phyloP scores from a whole-genome alignment of 2,113 vertebrate genomes.

The Toxotes jaculatrix region DNA sequence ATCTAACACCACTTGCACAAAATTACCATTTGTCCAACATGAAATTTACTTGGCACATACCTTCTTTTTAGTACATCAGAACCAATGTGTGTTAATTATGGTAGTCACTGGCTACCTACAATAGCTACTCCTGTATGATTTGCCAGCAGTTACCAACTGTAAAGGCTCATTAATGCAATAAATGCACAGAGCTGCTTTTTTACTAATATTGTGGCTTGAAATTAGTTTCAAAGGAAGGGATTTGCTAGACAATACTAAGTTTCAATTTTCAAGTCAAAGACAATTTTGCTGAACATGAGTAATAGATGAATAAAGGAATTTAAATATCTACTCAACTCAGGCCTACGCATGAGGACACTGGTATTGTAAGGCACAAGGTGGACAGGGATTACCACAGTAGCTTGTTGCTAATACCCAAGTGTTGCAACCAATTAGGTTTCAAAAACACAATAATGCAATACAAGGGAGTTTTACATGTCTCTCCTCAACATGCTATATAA shows the following conservation, averaged over 20 bases:
- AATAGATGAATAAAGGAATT: neutral
- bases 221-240: too few relatives aligned
- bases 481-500: neutral
- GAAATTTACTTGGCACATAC: too few relatives aligned
- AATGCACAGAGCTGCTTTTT: conserved; percentile 1
- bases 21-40: too few relatives aligned
- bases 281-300: neutral
- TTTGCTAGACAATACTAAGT: neutral
- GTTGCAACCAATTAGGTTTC: too few relatives aligned
- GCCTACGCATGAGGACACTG: neutral
- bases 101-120: neutral
- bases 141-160: neutral
- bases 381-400: neutral
- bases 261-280: conserved; percentile 11
- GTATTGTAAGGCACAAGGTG: neutral
- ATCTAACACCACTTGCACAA: too few relatives aligned
- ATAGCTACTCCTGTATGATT: neutral
- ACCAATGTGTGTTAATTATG: neutral
- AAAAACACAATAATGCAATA: neutral
- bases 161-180: neutral
- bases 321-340: neutral
- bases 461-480: neutral
- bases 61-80: neutral
- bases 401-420: neutral
- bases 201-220: neutral